Percentiles rank a stretch among this genome's conserved stretches.
Conservation (phyloP, 2,113 vertebrate species). For the Lichenostomus cassidix region DNA sequence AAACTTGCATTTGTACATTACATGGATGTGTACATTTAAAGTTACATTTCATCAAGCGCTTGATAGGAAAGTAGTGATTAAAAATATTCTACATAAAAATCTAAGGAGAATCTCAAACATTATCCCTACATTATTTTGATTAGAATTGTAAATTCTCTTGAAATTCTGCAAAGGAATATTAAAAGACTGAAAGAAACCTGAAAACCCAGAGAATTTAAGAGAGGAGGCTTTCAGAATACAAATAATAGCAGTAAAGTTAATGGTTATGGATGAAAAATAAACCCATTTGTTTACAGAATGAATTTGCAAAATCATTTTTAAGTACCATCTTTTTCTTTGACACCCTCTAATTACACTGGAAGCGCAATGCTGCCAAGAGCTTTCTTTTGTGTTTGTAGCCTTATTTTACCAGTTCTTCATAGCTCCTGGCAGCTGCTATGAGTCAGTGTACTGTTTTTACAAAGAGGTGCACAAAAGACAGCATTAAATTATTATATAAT, state of each 20-base stretch:
- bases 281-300: not conserved
- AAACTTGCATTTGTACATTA: not conserved
- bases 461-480: not conserved
- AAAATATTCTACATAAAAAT: not conserved
- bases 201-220: not conserved
- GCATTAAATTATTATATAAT: conserved; percentile 39
- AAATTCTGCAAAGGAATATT: not conserved
- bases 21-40: not conserved
- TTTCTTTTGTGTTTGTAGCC: not conserved
- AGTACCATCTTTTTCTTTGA: not conserved
- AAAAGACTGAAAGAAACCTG: not conserved
- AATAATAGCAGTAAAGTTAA: not conserved
- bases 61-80: not conserved
- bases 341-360: not conserved
- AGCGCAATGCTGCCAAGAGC: not conserved
- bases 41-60: not conserved
- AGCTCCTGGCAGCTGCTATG: conserved; percentile 45
- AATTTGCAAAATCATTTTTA: not conserved
- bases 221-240: not conserved
- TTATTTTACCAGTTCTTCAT: not conserved
- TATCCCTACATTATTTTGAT: not conserved
- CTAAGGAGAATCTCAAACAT: not conserved
- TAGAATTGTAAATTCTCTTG: not conserved
- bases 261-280: not conserved
- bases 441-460: conserved; percentile 37